A percentile compares a stretch with the other conserved stretches of the same genome.
Evolutionary conservation across 2,113 vertebrate species (phyloP).

Genomic region (Cervus canadensis): DNA sequence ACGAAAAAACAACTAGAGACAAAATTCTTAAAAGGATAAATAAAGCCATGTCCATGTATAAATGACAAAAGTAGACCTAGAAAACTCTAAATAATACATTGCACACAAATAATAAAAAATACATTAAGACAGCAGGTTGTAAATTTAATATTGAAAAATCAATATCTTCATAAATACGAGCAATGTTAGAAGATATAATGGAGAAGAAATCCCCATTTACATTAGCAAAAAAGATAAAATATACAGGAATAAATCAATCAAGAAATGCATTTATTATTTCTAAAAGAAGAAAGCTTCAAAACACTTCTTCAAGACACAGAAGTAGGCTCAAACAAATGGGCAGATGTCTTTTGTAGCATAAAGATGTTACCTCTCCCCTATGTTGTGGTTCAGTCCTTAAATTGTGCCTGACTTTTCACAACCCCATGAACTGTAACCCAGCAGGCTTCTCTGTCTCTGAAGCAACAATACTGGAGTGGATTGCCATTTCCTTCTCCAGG

Average conservation of each 20-base stretch:
- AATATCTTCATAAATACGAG: neutral
- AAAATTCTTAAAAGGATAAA: neutral
- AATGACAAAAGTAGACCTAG: neutral
- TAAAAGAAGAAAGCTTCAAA: neutral
- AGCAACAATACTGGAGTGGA: neutral
- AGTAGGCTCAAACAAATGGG: neutral
- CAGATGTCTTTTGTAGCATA: neutral
- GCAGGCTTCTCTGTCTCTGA: neutral
- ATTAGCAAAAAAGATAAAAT: neutral
- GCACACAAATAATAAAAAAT: neutral
- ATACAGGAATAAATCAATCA: neutral
- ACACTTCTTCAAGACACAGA: neutral
- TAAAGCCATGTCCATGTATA: neutral
- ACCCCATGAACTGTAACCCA: neutral
- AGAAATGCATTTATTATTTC: neutral
- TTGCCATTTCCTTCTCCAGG: too few relatives aligned
- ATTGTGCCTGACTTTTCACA: neutral
- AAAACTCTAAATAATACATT: neutral
- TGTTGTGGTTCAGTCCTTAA: neutral
- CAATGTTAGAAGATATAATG: neutral
- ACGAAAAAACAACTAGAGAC: neutral
- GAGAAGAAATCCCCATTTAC: neutral
- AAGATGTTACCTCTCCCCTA: neutral
- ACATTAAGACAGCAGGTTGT: neutral
- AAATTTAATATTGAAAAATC: neutral